Evolutionary conservation across 2,797 vertebrate species (phyloP).

Genomic region (Lagodon rhomboides): DNA sequence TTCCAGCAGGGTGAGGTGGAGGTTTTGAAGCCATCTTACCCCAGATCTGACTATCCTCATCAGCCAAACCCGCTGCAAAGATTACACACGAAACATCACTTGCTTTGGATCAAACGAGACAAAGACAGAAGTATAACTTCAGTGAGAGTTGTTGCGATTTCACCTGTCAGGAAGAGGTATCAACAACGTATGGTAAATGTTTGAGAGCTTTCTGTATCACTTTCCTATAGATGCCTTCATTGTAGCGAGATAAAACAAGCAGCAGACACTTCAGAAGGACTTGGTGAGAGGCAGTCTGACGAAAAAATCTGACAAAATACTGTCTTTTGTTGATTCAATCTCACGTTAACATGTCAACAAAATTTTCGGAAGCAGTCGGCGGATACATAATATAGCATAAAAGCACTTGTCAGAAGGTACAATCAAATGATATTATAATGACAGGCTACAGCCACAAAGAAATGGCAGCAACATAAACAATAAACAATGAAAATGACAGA

Average conservation of each 20-base stretch:
- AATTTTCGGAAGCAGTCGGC: constrained; percentile 7
- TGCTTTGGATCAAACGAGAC: constrained; percentile 35
- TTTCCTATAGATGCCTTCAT: constrained; percentile 31
- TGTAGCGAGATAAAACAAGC: constrained; percentile 27
- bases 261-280: constrained; percentile 34
- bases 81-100: constrained; percentile 42
- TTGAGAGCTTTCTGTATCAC: constrained; percentile 23
- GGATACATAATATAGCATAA: not conserved
- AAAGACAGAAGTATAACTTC: constrained; percentile 52
- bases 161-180: constrained; percentile 41
- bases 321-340: constrained; percentile 35
- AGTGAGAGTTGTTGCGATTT: constrained; percentile 29
- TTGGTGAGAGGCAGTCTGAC: constrained; percentile 10
- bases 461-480: not conserved
- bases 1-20: constrained; percentile 58
- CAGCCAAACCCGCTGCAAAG: constrained; percentile 36
- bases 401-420: constrained; percentile 10
- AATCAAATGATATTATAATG: not conserved
- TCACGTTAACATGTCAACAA: constrained; percentile 23
- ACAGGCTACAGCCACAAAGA: not conserved
- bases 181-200: constrained; percentile 31
- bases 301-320: constrained; percentile 33
- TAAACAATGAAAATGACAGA: not conserved
- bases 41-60: constrained; percentile 53
- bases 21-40: constrained; percentile 49